Evolutionary conservation across 2,888 invertebrate genomes (phyloP).

Genomic region (Hemicrepidius hirtus): DNA sequence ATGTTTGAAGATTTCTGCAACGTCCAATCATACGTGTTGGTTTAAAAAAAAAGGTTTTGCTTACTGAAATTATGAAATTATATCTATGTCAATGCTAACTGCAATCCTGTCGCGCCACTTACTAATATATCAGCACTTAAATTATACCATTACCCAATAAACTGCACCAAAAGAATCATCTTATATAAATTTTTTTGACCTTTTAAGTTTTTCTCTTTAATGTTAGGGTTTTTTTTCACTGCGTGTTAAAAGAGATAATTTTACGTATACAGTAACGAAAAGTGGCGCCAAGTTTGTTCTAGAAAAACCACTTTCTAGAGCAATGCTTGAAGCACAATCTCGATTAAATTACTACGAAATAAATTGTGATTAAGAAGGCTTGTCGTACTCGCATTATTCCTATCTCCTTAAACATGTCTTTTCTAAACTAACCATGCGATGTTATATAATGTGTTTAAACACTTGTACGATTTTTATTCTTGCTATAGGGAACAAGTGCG

Average conservation of each 20-base stretch:
- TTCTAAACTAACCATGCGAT: background rate
- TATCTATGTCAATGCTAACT: constrained; percentile 45
- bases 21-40: constrained; percentile 12
- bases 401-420: constrained; percentile 6
- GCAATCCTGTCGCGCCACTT: constrained; percentile 28
- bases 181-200: constrained; percentile 12
- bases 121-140: constrained; percentile 16
- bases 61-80: constrained; percentile 34
- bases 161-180: constrained; percentile 6
- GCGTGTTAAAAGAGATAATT: background rate
- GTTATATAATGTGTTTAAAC: constrained; percentile 6
- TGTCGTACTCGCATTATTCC: background rate
- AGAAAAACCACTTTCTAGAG: constrained; percentile 26
- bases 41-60: constrained; percentile 5
- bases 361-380: constrained; percentile 17
- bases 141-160: constrained; percentile 11
- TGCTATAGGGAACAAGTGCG: constrained; percentile 13
- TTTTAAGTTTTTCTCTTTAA: background rate
- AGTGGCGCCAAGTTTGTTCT: constrained; percentile 30
- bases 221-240: background rate
- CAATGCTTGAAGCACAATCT: constrained; percentile 6
- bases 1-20: constrained; percentile 18
- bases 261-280: background rate
- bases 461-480: background rate
- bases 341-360: constrained; percentile 5